Base-by-base conservation (phyloP, 1,140 invertebrate species). In the Spodoptera litura region DNA sequence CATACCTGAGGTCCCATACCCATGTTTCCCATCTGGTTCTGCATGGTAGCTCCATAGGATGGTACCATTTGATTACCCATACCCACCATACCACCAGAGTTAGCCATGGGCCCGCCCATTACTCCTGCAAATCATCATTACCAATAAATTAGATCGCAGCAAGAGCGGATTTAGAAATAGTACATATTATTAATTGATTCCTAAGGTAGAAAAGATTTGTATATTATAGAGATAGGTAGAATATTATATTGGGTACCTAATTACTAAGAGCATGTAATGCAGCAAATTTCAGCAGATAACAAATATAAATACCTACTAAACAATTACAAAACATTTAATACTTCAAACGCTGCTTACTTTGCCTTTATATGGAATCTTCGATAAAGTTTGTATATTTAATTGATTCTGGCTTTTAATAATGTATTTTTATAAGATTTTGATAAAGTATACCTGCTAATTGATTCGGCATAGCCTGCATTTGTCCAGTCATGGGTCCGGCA, bases 31-130 rank as follows among this genome's bases (percentile, higher is more conserved):
- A 95, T 94, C 78, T 92, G 94, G 49, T 90, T 93, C 52, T 93
- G 94, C 89, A 95, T 93, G 6, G 89, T 82, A n/a, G 93, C 89
- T 13, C 89, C 91, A 86, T 95, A 95, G 13, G 94, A 86, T 53
- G 93, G 93, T 8, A 94, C 93, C 94, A 95, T 95, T 80, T 92
- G 94, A 55, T 90, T 93, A 0, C 91, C 93, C 92, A 95, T 95
- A 0, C 93, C 93, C 15, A 94, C 93, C 91, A 95, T 93, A 27
- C 89, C 80, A 51, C 78, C 88, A 0, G 90, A 56, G 61, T 90
- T 90, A 20, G 85, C 86, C 93, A 95, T 95, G 5, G 89, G 90
- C 68, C 88, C 87, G 31, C 92, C 92, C 92, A 95, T 95, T 3
- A 95, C 93, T 78, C 93, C 94, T 95, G 82, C 0, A 25, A 89